These are phyloP conservation scores for Lineus longissimus DNA, from an alignment of 1,140 invertebrate genomes.

Conservation along the genomic window DNA sequence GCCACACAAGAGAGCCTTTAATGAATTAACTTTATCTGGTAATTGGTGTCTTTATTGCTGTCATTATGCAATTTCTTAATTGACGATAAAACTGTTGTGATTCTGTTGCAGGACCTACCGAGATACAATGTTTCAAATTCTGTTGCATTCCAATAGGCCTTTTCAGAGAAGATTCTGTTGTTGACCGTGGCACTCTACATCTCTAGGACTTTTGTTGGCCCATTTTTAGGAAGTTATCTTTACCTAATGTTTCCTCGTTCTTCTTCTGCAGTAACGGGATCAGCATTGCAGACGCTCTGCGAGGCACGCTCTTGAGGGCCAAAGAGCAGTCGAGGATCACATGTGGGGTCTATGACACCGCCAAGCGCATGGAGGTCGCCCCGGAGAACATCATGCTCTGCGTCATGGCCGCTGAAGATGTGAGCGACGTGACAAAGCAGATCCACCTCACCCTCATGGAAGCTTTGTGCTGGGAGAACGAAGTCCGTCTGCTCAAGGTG, in stretches of 20 bases:
- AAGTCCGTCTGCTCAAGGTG: not conserved
- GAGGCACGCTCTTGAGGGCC: not conserved
- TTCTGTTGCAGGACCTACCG: too few species aligned
- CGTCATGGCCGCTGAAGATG: not conserved
- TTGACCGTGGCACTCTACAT: too few species aligned
- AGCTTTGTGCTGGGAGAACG: slow-evolving; percentile 3
- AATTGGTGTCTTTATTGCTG: too few species aligned
- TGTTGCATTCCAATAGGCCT: too few species aligned
- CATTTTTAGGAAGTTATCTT: too few species aligned
- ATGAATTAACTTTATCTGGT: too few species aligned
- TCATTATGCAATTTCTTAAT: too few species aligned
- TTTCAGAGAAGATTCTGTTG: too few species aligned
- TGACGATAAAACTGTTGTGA: too few species aligned
- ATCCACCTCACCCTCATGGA: slow-evolving; percentile 1
- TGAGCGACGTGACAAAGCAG: not conserved
- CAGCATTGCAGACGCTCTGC: not conserved
- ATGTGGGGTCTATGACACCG: not conserved
- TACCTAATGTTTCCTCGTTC: not conserved
- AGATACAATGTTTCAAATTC: too few species aligned
- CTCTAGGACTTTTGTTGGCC: too few species aligned
- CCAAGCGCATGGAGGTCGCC: slow-evolving; percentile 3
- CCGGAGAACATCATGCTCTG: not conserved
- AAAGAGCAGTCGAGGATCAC: not conserved
- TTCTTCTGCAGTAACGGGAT: not conserved
- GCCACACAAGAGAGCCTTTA: too few species aligned